These are phyloP conservation scores for Peucedramus taeniatus DNA, from an alignment of 2,113 vertebrate genomes.

Conservation along the genomic window DNA sequence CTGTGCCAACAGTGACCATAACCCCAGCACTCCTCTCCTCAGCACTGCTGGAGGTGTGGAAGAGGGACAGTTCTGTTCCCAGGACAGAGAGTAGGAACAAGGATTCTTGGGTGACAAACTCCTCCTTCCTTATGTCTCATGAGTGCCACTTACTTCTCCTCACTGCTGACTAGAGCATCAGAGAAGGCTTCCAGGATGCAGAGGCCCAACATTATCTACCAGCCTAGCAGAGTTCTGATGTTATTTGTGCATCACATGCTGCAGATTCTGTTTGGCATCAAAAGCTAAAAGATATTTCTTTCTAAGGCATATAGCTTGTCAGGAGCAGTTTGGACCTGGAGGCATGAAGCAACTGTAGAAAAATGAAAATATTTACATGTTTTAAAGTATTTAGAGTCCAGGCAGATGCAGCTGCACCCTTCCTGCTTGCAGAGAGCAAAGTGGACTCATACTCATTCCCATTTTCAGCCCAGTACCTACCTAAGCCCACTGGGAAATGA, in stretches of 20 bases:
- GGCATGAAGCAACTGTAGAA: neutral
- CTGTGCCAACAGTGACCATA: fast-evolving
- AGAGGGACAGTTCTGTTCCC: neutral
- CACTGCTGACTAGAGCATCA: neutral
- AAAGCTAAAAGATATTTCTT: neutral
- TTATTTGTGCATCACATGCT: neutral
- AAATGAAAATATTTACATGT: neutral
- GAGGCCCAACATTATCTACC: neutral
- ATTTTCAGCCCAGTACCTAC: neutral
- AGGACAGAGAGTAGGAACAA: neutral
- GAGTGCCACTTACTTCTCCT: neutral
- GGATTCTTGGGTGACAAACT: neutral
- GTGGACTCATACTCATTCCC: neutral
- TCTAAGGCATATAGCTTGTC: neutral
- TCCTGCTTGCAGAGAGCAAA: neutral
- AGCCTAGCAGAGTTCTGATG: neutral
- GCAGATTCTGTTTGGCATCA: neutral
- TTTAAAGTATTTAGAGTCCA: neutral
- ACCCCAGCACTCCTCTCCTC: neutral
- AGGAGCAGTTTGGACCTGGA: neutral
- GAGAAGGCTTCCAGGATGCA: neutral
- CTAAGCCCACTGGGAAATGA: neutral
- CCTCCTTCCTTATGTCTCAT: neutral
- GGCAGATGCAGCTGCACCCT: neutral
- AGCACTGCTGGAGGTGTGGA: neutral